Base-by-base conservation (phyloP, 2,113 vertebrate genomes). In the Canis aureus region DNA sequence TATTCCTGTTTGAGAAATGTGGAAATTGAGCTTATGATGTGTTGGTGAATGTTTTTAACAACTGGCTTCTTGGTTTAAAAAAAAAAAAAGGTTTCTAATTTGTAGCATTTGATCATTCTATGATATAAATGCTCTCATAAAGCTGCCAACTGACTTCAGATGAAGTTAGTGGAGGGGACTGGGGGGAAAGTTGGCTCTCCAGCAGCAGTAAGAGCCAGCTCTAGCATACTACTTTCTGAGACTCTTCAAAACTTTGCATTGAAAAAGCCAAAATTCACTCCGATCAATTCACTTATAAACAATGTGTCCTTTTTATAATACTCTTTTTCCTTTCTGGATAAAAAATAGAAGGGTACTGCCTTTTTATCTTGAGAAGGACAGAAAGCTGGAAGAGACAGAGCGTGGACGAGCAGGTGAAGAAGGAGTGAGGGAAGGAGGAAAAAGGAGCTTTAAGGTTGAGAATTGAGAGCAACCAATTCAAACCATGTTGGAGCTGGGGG, bases 251-350 rank as follows among this genome's bases (percentile, higher is more conserved):
- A 79, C 51, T 67, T 94, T 73, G 35, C 38, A 78, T 86, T 66
- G 29, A 13, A 59, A 62, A 89, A 78, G 55, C 51, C 43, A 71
- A 38, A 73, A 89, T 80, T 94, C 62, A 59, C 43, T 90, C 13
- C 11, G 23, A 22, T 69, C 23, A 92, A 25, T 76, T 59, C 76
- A 59, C 67, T 38, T 84, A 74, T 90, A 43, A 93, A 93, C n/a
- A 76, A n/a, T 88, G 15, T 62, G 49, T 23, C 67, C 51, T 69
- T 53, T 71, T 60, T 91, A 8, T 2, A 89, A 22, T 87, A 67
- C 16, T 92, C n/a, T 32, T 91, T 67, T 93, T 76, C 51, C 22
- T 91, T 97, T 66, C n/a, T 86, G 53, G 11, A 23, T 94, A 66
- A 64, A 91, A 82, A 62, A 88, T 71, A 89, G 17, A 15, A 71